These are phyloP conservation scores for Zaprionus vittiger DNA, from an alignment of 1,140 invertebrate genomes.

Conservation along the genomic window DNA sequence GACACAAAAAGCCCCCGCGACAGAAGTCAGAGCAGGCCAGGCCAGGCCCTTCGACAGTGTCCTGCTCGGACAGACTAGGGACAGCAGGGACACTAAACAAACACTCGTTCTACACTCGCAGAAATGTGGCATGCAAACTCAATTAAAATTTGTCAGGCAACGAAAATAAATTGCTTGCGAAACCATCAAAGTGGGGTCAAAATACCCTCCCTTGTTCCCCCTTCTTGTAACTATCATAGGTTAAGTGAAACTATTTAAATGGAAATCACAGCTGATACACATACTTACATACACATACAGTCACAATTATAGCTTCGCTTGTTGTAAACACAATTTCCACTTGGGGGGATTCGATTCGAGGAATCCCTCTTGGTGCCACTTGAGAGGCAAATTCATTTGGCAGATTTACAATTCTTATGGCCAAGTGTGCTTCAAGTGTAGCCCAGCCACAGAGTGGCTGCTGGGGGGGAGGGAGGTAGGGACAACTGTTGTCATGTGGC, in stretches of 20 bases:
- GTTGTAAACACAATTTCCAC: background rate
- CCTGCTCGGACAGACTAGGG: background rate
- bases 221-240: background rate
- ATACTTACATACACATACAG: background rate
- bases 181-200: background rate
- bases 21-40: background rate
- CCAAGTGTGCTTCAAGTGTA: conserved; percentile 20
- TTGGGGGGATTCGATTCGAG: conserved; percentile 3
- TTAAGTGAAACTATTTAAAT: conserved; percentile 1
- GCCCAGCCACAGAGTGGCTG: background rate
- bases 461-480: too few species aligned
- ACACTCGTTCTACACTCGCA: conserved; percentile 30
- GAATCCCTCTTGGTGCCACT: conserved; percentile 1
- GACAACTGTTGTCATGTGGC: conserved; percentile 33
- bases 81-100: conserved; percentile 17
- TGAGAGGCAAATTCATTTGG: conserved; percentile 17
- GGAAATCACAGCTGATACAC: background rate
- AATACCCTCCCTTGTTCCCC: background rate
- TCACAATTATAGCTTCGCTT: background rate
- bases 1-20: conserved; percentile 31
- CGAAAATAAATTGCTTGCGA: background rate
- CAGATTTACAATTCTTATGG: conserved; percentile 30
- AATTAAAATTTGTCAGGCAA: conserved; percentile 6
- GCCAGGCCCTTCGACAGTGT: background rate
- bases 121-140: conserved; percentile 19